A percentile compares a stretch with the other conserved stretches of the same genome.
These are phyloP conservation scores for Desmophyllum pertusum DNA, from an alignment of 92 coral and sea anemone species.

Conservation along the genomic window DNA sequence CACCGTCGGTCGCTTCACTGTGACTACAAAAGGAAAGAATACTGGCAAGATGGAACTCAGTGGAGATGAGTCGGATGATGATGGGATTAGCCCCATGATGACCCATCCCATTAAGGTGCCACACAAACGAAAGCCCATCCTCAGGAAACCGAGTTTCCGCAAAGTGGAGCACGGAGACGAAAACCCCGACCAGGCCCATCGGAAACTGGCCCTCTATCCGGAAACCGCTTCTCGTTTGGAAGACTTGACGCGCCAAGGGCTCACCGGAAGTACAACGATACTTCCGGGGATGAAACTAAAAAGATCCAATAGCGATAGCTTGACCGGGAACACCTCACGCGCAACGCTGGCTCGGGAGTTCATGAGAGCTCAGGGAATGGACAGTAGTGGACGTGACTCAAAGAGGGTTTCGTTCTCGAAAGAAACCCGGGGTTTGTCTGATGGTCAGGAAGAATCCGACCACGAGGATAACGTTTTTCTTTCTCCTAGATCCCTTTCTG, in stretches of 20 bases:
- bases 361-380: conserved; percentile 8
- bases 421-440: conserved; percentile 3
- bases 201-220: conserved; percentile 53
- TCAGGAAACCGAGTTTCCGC: conserved; percentile 36
- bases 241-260: conserved; percentile 59
- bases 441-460: background rate
- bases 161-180: conserved; percentile 22
- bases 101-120: background rate
- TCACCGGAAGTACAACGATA: conserved; percentile 82
- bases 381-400: background rate
- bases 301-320: conserved; percentile 38
- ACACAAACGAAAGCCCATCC: conserved; percentile 34
- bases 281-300: conserved; percentile 74
- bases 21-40: conserved; percentile 76
- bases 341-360: conserved; percentile 24
- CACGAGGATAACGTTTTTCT: background rate
- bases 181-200: conserved; percentile 24
- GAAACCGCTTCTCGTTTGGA: conserved; percentile 69
- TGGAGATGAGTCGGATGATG: conserved; percentile 31
- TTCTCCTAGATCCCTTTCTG: background rate
- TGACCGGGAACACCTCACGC: conserved; percentile 10
- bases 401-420: conserved; percentile 33
- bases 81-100: background rate
- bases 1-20: conserved; percentile 94
- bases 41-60: conserved; percentile 6